Percentiles rank a stretch among this genome's conserved stretches.
Evolutionary conservation across 2,113 vertebrate species (phyloP).

Genomic region (Actinemys pallida): DNA sequence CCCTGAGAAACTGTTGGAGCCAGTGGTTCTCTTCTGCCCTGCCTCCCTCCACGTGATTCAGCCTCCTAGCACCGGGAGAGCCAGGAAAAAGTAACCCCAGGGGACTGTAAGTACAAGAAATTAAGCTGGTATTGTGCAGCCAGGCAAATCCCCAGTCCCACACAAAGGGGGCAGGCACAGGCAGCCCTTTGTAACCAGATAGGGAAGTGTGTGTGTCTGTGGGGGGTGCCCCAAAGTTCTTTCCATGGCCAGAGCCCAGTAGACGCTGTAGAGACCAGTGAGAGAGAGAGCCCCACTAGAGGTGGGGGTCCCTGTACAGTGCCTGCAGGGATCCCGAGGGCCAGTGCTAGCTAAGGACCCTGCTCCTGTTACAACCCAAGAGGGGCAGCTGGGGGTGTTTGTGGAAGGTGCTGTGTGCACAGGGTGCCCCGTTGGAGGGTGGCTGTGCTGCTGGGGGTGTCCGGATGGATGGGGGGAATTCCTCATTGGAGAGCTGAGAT

Average conservation of each 20-base stretch:
- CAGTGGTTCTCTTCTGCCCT: background rate
- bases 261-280: background rate
- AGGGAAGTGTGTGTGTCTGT: background rate
- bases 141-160: fast-evolving
- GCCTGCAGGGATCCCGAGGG: background rate
- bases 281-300: background rate
- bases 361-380: background rate
- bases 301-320: background rate
- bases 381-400: too few species aligned
- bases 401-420: too few species aligned
- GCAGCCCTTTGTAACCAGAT: background rate
- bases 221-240: too few species aligned
- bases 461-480: too few species aligned
- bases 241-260: background rate
- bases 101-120: constrained; percentile 44
- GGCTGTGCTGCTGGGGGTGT: too few species aligned
- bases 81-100: background rate
- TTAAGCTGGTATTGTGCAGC: background rate
- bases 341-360: background rate
- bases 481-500: too few species aligned
- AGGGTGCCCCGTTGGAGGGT: too few species aligned
- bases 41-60: constrained; percentile 46
- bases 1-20: constrained; percentile 44
- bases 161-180: background rate
- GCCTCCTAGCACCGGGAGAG: constrained; percentile 15